phyloP scores from a whole-genome alignment of 2,797 vertebrate species.

The Cirrhinus mrigala region DNA sequence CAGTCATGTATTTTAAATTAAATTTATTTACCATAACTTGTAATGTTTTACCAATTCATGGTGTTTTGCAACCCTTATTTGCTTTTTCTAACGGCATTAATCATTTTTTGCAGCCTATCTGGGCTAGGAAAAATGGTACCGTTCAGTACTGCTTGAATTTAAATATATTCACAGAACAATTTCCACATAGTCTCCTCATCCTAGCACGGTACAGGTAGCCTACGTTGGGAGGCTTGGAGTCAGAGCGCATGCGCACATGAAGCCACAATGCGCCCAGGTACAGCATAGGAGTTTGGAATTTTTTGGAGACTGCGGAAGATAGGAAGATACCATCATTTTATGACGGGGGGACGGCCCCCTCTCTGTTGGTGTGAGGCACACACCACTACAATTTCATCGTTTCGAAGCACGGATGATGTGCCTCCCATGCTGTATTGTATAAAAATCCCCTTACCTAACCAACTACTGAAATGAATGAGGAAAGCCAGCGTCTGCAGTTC shows the following conservation, averaged over 20 bases:
- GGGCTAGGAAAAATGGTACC: background rate
- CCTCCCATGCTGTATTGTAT: background rate
- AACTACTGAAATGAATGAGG: slow-evolving; percentile 8
- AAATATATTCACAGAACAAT: slow-evolving; percentile 16
- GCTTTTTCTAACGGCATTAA: background rate
- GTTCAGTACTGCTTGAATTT: background rate
- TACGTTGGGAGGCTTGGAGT: background rate
- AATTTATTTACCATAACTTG: background rate
- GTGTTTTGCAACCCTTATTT: background rate
- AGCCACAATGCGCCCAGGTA: slow-evolving; percentile 49
- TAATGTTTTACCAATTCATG: background rate
- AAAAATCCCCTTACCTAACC: slow-evolving; percentile 7
- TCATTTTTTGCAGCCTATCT: background rate
- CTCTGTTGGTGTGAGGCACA: background rate
- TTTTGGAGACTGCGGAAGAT: slow-evolving; percentile 61
- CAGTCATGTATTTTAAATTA: background rate
- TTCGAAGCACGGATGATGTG: background rate
- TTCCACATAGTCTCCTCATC: background rate
- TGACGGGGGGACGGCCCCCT: background rate
- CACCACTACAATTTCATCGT: background rate
- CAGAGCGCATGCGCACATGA: slow-evolving; percentile 50
- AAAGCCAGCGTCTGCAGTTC: slow-evolving; percentile 24
- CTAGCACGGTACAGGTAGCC: slow-evolving; percentile 44
- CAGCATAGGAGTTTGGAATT: slow-evolving; percentile 34
- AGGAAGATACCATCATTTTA: slow-evolving; percentile 56